Evolutionary conservation across 2,797 vertebrate species (phyloP).

Genomic region (Catostomus latipinnis): DNA sequence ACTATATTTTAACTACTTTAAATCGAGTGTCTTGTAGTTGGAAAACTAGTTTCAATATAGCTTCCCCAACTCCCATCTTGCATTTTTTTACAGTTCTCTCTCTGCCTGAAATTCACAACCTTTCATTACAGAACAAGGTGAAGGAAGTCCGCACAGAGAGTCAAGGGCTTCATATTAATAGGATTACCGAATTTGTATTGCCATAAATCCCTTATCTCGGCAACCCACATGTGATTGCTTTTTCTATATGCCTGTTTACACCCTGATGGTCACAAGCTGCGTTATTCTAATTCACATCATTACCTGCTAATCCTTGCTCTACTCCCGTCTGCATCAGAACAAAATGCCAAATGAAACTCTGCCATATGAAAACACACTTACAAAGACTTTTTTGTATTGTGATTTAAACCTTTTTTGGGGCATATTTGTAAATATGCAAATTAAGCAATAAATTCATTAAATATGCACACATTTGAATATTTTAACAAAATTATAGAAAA

Average conservation of each 20-base stretch:
- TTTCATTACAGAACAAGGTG: slow-evolving; percentile 36
- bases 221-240: slow-evolving; percentile 76
- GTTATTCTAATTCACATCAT: slow-evolving; percentile 76
- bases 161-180: slow-evolving; percentile 76
- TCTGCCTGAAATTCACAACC: slow-evolving; percentile 26
- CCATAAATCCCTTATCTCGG: slow-evolving; percentile 80
- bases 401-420: no score
- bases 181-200: slow-evolving; percentile 78
- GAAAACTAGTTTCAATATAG: no score
- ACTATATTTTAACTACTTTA: no score
- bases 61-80: background rate
- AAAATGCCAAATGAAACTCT: slow-evolving; percentile 12
- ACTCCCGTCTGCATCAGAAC: slow-evolving; percentile 50
- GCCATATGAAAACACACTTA: no score
- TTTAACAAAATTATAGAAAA: no score
- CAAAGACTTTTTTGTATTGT: no score
- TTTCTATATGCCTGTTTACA: slow-evolving; percentile 75
- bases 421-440: no score
- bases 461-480: no score
- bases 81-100: background rate
- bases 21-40: no score
- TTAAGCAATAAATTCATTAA: no score
- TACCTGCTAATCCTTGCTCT: slow-evolving; percentile 76
- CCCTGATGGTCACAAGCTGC: slow-evolving; percentile 72
- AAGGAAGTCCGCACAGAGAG: slow-evolving; percentile 50